Evolutionary conservation across 2,888 invertebrate species (phyloP).

Genomic region (Chymomyza amoena): DNA sequence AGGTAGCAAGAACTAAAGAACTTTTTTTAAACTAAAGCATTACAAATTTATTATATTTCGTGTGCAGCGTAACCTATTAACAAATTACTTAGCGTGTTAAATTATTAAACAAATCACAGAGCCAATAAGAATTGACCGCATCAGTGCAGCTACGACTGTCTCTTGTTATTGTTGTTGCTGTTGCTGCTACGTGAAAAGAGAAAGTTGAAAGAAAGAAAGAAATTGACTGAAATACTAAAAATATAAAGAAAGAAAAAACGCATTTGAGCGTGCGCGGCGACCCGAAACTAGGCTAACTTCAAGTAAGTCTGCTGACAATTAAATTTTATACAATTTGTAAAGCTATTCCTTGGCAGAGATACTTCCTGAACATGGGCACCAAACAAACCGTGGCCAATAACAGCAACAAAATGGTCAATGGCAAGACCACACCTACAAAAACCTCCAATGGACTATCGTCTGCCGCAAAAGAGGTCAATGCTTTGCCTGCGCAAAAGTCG

Average conservation of each 20-base stretch:
- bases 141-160: conserved; percentile 29
- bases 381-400: conserved; percentile 31
- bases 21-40: background rate
- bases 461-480: conserved; percentile 42
- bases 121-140: conserved; percentile 34
- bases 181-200: conserved; percentile 62
- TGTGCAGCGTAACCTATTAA: background rate
- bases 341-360: background rate
- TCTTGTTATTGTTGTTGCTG: conserved; percentile 13
- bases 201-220: conserved; percentile 48
- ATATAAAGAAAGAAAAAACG: background rate
- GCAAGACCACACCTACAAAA: conserved; percentile 8
- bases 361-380: conserved; percentile 28
- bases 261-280: background rate
- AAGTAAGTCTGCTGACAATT: background rate
- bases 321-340: background rate
- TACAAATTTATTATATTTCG: background rate
- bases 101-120: conserved; percentile 8
- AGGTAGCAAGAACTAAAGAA: too few relatives aligned
- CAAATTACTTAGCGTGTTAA: background rate
- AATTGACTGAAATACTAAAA: background rate
- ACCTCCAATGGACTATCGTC: background rate
- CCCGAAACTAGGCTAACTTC: background rate
- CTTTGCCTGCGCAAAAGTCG: conserved; percentile 80
- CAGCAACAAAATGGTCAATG: conserved; percentile 28